Evolutionary conservation across 1,140 invertebrate genomes (phyloP).

Genomic region (Diachasma alloeum): DNA sequence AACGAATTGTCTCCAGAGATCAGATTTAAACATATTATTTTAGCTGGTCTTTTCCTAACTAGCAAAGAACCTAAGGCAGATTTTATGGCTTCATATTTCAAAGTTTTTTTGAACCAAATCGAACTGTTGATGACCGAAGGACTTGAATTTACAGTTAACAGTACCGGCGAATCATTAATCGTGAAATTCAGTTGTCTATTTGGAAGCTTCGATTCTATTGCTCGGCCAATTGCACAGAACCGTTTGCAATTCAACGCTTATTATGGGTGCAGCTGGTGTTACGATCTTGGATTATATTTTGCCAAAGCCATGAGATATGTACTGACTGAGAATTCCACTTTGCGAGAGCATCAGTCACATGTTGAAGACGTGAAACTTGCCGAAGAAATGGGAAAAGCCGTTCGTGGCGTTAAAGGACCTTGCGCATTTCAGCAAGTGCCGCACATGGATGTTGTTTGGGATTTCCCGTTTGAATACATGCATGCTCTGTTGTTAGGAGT

Average conservation of each 20-base stretch:
- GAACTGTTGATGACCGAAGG: conserved; percentile 13
- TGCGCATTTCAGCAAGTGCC: background rate
- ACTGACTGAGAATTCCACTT: background rate
- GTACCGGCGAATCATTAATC: background rate
- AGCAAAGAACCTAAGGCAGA: conserved; percentile 20
- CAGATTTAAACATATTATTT: conserved; percentile 13
- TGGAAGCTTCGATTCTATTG: conserved; percentile 20
- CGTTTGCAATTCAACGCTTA: too few relatives aligned
- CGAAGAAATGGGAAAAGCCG: background rate
- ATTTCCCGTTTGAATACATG: conserved; percentile 27
- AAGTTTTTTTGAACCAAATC: conserved; percentile 18
- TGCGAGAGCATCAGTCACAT: conserved; percentile 17
- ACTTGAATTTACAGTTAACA: background rate
- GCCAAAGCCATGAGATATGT: conserved; percentile 32
- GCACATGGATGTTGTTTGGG: conserved; percentile 23
- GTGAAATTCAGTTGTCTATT: conserved; percentile 22
- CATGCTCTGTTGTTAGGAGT: conserved; percentile 29
- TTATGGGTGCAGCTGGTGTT: too few relatives aligned
- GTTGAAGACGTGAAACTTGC: conserved; percentile 4
- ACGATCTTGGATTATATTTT: too few relatives aligned
- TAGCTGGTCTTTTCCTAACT: conserved; percentile 20
- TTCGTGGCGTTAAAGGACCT: conserved; percentile 19
- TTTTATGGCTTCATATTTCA: conserved; percentile 29
- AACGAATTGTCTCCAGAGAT: conserved; percentile 32
- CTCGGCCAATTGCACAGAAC: conserved; percentile 26